Base-by-base conservation (phyloP, 2,888 invertebrate species). In the Sinhomidia bicolor region DNA sequence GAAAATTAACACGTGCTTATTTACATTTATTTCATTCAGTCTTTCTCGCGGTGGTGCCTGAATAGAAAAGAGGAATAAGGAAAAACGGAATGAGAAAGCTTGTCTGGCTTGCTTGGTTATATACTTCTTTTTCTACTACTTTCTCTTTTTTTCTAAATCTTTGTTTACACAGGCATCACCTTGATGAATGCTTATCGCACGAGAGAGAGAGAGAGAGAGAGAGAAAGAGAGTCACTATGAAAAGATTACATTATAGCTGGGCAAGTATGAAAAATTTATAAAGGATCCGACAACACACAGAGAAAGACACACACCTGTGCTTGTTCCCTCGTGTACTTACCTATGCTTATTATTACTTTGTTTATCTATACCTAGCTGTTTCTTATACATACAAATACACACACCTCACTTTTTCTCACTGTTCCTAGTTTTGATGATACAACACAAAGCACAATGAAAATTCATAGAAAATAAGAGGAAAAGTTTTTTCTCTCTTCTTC, bases 171-270 rank as follows among this genome's bases (percentile, higher is more conserved):
- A 82, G 65, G 82, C 71, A 71, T 68, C 82, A 82, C 82, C 71
- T 82, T 82, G 82, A 81, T 82, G 71, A 82, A 82, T 82, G 68
- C 68, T 82, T 82, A 81, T 82, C 82, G 71, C n/a, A n/a, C n/a
- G n/a, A n/a, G n/a, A n/a, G n/a, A n/a, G n/a, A n/a, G n/a, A n/a
- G n/a, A n/a, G n/a, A n/a, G n/a, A n/a, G n/a, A n/a, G n/a, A n/a
- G n/a, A 68, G 82, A 36, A 23, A 41, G 36, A 9, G 36, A 74
- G 74, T 74, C 74, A 44, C 44, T 44, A 74, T 74, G 41, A 65
- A 65, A 62, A 62, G 81, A 78, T 60, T 44, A 60, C 32, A 65
- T 81, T 81, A 60, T 81, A 41, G 41, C 74, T 6, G 10, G 74
- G 74, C 65, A 23, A 74, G 20, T 41, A 74, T 74, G 74, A 74